Evolutionary conservation across 1,140 invertebrate genomes (phyloP), one percentile per base, ranked within the genome.

Genomic region (Papilio polyxenes): DNA sequence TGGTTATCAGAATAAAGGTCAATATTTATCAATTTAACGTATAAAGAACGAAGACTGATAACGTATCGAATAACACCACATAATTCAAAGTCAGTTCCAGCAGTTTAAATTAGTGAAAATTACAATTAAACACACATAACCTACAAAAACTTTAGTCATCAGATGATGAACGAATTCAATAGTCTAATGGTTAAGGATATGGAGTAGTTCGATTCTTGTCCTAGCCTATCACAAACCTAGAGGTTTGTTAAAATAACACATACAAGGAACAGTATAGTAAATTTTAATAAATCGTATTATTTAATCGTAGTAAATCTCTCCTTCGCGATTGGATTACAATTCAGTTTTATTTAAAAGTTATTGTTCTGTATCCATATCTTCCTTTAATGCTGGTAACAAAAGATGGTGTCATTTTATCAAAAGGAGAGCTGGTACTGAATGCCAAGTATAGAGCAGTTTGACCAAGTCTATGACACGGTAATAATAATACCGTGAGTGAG

Each of bases 401-500:
- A 72, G 65, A 2, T 7, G 65, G 13, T 72, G 65, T 72, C 23
- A 72, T 37, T 37, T 72, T 17, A 40, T 1, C 31, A 7, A 37
- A 72, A 72, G 15, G 10, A 23, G 10, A 65, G 11, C 62, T 23
- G 62, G 31, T 40, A 77, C 20, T 20, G 44, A 77, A 49, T 31
- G 75, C 44, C 44, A 77, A 77, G 20, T 51, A 13, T 77, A 31
- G 23, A 77, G 23, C 59, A 62, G 59, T 65, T 65, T 17, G 75
- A 53, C 48, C n/a, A n/a, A n/a, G n/a, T n/a, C n/a, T n/a, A n/a
- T n/a, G n/a, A n/a, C n/a, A n/a, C n/a, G n/a, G n/a, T n/a, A n/a
- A n/a, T n/a, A n/a, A n/a, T n/a, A n/a, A n/a, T n/a, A n/a, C n/a
- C n/a, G n/a, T n/a, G n/a, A n/a, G n/a, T n/a, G n/a, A n/a, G n/a